Evolutionary conservation across 1,140 invertebrate species (phyloP).

Genomic region (Copidosoma floridanum): DNA sequence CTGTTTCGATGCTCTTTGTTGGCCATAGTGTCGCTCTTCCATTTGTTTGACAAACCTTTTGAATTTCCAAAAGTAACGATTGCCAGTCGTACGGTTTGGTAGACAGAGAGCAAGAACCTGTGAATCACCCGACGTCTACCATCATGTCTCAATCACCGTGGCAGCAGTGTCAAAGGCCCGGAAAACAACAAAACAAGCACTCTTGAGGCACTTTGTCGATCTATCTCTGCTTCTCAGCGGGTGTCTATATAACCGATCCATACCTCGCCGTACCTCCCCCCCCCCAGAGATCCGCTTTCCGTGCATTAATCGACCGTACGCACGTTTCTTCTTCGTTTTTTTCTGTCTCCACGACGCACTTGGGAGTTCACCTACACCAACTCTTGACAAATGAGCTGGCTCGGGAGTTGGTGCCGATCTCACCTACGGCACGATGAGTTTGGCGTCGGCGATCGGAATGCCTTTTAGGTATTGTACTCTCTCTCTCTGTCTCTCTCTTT

Average conservation of each 20-base stretch:
- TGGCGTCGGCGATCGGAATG: neutral
- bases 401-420: no score
- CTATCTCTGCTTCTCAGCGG: slow-evolving; percentile 19
- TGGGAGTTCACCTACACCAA: slow-evolving; percentile 32
- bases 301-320: slow-evolving; percentile 43
- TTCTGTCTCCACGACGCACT: no score
- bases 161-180: no score
- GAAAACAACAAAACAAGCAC: neutral
- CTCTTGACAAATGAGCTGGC: slow-evolving; percentile 49
- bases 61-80: no score
- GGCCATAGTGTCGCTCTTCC: no score
- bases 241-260: slow-evolving; percentile 20
- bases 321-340: slow-evolving; percentile 34
- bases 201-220: slow-evolving; percentile 15
- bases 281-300: slow-evolving; percentile 27
- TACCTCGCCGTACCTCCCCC: slow-evolving; percentile 5
- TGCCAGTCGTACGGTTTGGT: no score
- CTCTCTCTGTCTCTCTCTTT: neutral
- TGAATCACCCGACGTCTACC: no score
- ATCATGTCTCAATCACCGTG: no score
- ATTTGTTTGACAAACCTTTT: no score
- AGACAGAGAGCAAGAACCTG: no score
- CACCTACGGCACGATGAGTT: slow-evolving; percentile 18
- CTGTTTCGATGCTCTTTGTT: neutral
- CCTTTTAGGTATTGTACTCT: neutral